A percentile compares a stretch with the other conserved stretches of the same genome.
Conservation (phyloP, 1,140 invertebrate species). For the Papilio dardanus region DNA sequence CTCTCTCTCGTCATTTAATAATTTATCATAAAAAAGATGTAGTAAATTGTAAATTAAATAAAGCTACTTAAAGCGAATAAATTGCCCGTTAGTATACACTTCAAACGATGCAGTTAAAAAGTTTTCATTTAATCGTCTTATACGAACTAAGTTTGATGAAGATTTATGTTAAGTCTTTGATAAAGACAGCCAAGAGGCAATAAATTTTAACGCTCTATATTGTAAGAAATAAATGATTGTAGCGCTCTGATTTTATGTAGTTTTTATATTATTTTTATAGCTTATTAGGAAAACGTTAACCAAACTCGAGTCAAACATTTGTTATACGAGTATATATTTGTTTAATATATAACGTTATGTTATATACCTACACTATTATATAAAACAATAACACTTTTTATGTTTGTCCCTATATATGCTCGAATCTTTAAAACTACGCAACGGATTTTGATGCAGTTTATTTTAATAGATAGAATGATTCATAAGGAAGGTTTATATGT, state of each 20-base stretch:
- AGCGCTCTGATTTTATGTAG: constrained; percentile 25
- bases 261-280: constrained; percentile 30
- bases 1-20: too few relatives aligned
- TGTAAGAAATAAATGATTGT: constrained; percentile 34
- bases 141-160: constrained; percentile 24
- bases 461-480: too few relatives aligned
- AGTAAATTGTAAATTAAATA: not conserved
- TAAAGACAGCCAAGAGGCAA: constrained; percentile 28
- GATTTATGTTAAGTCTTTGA: constrained; percentile 26
- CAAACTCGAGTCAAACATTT: not conserved
- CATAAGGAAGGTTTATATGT: too few relatives aligned
- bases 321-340: not conserved
- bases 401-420: too few relatives aligned
- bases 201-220: constrained; percentile 30
- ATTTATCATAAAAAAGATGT: too few relatives aligned
- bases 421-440: too few relatives aligned
- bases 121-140: constrained; percentile 4
- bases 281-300: constrained; percentile 8
- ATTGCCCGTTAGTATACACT: constrained; percentile 4
- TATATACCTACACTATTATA: too few relatives aligned
- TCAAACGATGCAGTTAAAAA: constrained; percentile 28
- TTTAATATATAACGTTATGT: too few relatives aligned
- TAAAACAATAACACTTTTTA: too few relatives aligned
- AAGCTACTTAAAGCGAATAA: not conserved
- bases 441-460: too few relatives aligned